A percentile compares a stretch with the other conserved stretches of the same genome.
phyloP scores from a whole-genome alignment of 2,113 vertebrate species.

The Scalopus aquaticus region DNA sequence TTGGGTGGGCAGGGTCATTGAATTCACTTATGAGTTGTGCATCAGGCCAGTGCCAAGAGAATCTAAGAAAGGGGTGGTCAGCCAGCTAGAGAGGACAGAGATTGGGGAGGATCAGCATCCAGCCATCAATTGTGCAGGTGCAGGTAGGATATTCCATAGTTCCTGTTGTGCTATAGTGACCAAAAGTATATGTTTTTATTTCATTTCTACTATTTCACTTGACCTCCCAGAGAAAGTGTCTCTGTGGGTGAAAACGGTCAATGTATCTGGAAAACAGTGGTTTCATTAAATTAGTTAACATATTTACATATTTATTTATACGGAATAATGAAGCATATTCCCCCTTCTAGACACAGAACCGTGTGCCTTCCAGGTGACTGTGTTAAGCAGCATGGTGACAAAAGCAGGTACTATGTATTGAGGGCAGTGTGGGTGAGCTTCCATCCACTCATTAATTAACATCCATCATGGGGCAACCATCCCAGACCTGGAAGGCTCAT shows the following conservation, averaged over 20 bases:
- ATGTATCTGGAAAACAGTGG: neutral
- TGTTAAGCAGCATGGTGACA: neutral
- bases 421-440: neutral
- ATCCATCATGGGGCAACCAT: no score
- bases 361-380: neutral
- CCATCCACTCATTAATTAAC: neutral
- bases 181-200: neutral
- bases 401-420: neutral
- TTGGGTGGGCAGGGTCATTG: no score
- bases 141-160: no score
- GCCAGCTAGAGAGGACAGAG: neutral
- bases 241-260: neutral
- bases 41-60: neutral
- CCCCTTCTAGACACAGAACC: neutral
- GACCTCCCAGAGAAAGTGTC: neutral
- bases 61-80: neutral
- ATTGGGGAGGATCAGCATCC: fast-evolving
- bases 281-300: neutral
- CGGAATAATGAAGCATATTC: neutral
- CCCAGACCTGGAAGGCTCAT: no score
- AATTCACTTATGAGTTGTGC: neutral
- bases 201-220: neutral
- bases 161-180: neutral
- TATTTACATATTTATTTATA: neutral
- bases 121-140: neutral